A percentile compares a stretch with the other conserved stretches of the same genome.
Evolutionary conservation across 2,888 invertebrate genomes (phyloP).

Genomic region (Blomia tropicalis): DNA sequence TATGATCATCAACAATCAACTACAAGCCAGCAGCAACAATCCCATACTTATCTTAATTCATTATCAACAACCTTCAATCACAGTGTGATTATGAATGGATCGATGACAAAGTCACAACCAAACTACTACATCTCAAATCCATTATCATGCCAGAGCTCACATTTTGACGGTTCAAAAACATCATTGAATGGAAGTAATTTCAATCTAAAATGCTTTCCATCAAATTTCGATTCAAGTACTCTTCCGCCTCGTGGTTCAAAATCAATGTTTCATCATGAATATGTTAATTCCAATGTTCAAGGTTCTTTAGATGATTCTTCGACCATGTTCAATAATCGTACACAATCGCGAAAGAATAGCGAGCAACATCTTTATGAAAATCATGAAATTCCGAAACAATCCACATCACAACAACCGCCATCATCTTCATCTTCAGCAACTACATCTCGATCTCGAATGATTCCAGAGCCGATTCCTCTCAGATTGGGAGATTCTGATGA

Average conservation of each 20-base stretch:
- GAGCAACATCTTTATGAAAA: slow-evolving; percentile 6
- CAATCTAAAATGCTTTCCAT: not conserved
- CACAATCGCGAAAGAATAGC: slow-evolving; percentile 10
- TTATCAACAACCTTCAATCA: not conserved
- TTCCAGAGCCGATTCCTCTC: not conserved
- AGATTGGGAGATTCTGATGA: slow-evolving; percentile 3
- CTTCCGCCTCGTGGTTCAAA: not conserved
- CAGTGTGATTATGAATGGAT: not conserved
- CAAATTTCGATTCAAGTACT: not conserved
- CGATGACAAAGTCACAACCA: not conserved
- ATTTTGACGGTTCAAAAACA: not conserved
- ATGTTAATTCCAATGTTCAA: not conserved
- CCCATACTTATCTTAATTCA: slow-evolving; percentile 11
- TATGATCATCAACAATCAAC: not conserved
- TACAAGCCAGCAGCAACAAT: not conserved
- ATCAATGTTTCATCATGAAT: not conserved
- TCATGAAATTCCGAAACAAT: not conserved
- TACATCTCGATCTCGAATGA: not conserved
- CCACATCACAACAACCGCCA: too few relatives aligned
- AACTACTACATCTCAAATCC: not conserved
- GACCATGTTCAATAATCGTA: not conserved
- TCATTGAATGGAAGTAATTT: slow-evolving; percentile 1
- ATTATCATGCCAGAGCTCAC: not conserved
- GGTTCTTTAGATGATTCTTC: not conserved
- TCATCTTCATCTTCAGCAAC: not conserved